These are phyloP conservation scores for Melanotus villosus DNA, from an alignment of 2,888 invertebrate genomes.

Conservation along the genomic window DNA sequence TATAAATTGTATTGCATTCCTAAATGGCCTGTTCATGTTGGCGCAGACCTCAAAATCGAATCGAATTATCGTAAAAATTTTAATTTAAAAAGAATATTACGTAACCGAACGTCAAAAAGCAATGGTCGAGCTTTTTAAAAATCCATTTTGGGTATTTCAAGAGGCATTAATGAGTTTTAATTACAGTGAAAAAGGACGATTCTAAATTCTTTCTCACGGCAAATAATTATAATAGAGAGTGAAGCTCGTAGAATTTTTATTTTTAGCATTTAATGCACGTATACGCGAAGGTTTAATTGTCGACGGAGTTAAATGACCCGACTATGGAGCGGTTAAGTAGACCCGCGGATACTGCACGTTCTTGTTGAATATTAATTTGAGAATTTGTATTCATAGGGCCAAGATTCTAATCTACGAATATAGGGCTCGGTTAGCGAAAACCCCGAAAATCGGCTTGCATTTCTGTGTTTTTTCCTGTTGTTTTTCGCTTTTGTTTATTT, in stretches of 20 bases:
- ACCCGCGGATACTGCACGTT: slow-evolving; percentile 39
- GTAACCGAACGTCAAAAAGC: no score
- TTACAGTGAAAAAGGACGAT: no score
- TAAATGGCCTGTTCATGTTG: no score
- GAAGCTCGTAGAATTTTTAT: slow-evolving; percentile 30
- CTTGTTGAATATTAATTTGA: slow-evolving; percentile 48
- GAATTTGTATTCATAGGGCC: slow-evolving; percentile 46
- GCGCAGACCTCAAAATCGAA: no score
- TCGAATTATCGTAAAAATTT: no score
- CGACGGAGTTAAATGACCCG: slow-evolving; percentile 42
- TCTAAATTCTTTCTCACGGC: slow-evolving; percentile 14
- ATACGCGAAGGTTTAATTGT: slow-evolving; percentile 39
- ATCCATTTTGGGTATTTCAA: no score
- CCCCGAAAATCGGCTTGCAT: slow-evolving; percentile 10
- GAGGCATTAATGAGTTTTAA: no score
- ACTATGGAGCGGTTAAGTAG: slow-evolving; percentile 28
- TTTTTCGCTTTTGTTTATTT: no score
- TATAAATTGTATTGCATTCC: no score
- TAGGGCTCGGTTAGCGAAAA: slow-evolving; percentile 26
- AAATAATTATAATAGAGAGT: slow-evolving; percentile 18
- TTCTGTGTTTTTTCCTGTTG: background rate
- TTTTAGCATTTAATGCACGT: slow-evolving; percentile 39
- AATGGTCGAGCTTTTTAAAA: no score
- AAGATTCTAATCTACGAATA: slow-evolving; percentile 42
- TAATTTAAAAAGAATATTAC: no score